These are phyloP conservation scores for Darevskia mixta DNA, from an alignment of 2,797 vertebrate genomes.

Conservation along the genomic window DNA sequence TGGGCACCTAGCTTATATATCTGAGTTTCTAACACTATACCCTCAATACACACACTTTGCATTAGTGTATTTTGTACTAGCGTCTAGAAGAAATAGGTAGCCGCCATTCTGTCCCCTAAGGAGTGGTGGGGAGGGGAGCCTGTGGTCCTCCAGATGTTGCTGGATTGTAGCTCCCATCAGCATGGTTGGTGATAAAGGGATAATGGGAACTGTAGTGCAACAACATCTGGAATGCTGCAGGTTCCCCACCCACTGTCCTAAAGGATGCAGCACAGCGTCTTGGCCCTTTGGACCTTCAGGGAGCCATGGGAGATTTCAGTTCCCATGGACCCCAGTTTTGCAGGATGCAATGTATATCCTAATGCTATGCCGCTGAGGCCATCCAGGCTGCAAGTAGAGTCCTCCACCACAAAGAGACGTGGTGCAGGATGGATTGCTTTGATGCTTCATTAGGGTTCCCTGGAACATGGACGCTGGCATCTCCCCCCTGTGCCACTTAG, in stretches of 20 bases:
- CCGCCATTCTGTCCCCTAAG: not conserved
- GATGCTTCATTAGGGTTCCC: not conserved
- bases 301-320: not conserved
- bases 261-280: not conserved
- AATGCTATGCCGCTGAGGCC: not conserved
- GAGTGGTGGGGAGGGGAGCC: no score
- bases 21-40: no score
- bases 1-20: no score
- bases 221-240: no score
- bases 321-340: not conserved
- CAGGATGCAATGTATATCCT: no score
- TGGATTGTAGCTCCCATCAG: no score
- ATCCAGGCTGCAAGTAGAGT: not conserved
- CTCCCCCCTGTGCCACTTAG: not conserved
- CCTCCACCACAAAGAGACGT: not conserved
- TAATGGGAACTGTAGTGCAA: no score
- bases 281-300: no score
- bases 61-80: not conserved
- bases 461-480: not conserved
- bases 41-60: no score
- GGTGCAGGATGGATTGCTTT: not conserved
- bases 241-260: no score
- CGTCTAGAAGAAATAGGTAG: not conserved
- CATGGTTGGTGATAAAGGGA: no score
- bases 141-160: no score